Conservation (phyloP, 2,113 vertebrate genomes). For the Notarius quadriscutis region DNA sequence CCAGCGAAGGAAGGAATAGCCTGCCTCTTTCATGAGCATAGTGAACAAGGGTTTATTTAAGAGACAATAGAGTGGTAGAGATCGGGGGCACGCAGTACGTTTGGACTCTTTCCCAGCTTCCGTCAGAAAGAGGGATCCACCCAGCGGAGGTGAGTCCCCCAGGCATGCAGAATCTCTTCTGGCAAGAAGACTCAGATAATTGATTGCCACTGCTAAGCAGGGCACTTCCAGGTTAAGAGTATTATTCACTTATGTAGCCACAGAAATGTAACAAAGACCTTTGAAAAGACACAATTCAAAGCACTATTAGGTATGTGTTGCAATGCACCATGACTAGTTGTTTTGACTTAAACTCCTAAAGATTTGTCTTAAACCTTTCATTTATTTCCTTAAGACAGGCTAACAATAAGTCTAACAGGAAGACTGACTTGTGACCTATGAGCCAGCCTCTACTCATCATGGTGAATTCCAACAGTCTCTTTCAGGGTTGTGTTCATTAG, state of each 20-base stretch:
- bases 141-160: slow-evolving; percentile 65
- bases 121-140: slow-evolving; percentile 60
- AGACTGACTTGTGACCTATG: slow-evolving; percentile 25
- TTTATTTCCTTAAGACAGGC: background rate
- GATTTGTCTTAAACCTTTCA: background rate
- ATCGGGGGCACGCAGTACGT: slow-evolving; percentile 49
- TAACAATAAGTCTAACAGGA: slow-evolving; percentile 1
- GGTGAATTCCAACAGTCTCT: slow-evolving; percentile 7
- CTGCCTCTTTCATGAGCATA: slow-evolving; percentile 38
- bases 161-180: slow-evolving; percentile 66
- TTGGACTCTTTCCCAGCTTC: slow-evolving; percentile 62
- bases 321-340: slow-evolving; percentile 15
- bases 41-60: slow-evolving; percentile 43
- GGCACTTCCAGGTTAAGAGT: slow-evolving; percentile 59
- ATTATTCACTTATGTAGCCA: slow-evolving; percentile 61
- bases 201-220: slow-evolving; percentile 67
- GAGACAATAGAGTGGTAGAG: slow-evolving; percentile 49
- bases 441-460: slow-evolving; percentile 32
- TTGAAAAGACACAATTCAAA: slow-evolving; percentile 10
- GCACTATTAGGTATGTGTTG: background rate
- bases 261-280: slow-evolving; percentile 31
- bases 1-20: slow-evolving; percentile 7
- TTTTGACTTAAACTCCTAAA: slow-evolving; percentile 2
- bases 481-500: slow-evolving; percentile 13
- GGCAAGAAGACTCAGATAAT: slow-evolving; percentile 53